Percentiles rank a stretch among this genome's conserved stretches.
phyloP scores from a whole-genome alignment of 2,797 vertebrate genomes.

The Austrolebias charrua region DNA sequence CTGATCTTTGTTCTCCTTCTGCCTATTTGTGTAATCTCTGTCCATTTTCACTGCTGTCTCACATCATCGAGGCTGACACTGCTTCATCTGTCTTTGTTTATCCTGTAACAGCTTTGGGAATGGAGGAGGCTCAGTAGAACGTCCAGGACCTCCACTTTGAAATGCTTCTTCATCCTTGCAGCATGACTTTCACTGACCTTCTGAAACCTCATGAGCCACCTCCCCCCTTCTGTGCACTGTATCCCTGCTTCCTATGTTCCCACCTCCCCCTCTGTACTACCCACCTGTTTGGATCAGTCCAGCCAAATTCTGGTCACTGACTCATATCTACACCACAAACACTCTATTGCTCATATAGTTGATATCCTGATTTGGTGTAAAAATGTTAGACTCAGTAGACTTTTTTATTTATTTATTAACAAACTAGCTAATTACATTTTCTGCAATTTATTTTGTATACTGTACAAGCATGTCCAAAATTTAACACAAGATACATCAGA shows the following conservation, averaged over 20 bases:
- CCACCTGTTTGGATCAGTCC: slow-evolving; percentile 65
- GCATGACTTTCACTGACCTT: slow-evolving; percentile 62
- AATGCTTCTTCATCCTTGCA: slow-evolving; percentile 23
- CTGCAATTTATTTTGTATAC: too few species aligned
- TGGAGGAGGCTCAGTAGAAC: slow-evolving; percentile 29
- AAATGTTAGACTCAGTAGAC: neutral
- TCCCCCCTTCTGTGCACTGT: slow-evolving; percentile 25
- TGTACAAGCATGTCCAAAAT: too few species aligned
- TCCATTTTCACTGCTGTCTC: slow-evolving; percentile 47
- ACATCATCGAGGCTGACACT: slow-evolving; percentile 15
- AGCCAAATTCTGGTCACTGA: slow-evolving; percentile 33
- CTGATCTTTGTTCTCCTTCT: slow-evolving; percentile 61
- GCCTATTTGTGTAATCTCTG: slow-evolving; percentile 54
- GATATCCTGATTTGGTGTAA: neutral
- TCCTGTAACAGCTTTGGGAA: slow-evolving; percentile 39
- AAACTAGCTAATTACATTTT: too few species aligned
- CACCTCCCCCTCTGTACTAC: slow-evolving; percentile 12
- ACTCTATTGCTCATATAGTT: neutral
- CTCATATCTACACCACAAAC: slow-evolving; percentile 6
- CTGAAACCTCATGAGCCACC: slow-evolving; percentile 19
- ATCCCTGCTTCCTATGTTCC: slow-evolving; percentile 24
- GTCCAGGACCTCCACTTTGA: slow-evolving; percentile 24
- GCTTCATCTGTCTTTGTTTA: slow-evolving; percentile 58
- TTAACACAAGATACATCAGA: neutral
- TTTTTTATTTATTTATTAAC: neutral